Evolutionary conservation across 2,888 invertebrate genomes (phyloP).

Genomic region (Drosophila mimetica): DNA sequence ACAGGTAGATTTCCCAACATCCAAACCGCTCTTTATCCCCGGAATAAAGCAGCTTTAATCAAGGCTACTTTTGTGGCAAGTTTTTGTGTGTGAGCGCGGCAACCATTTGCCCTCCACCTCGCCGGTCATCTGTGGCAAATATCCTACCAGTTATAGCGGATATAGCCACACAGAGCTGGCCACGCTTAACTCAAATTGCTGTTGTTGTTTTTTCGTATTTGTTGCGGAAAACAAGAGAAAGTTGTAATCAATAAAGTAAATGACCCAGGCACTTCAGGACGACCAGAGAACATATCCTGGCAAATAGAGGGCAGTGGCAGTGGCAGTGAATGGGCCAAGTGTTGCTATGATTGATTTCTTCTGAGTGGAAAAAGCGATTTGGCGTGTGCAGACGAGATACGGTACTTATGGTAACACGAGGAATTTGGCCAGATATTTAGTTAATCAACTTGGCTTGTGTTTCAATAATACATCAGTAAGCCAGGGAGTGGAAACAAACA

Average conservation of each 20-base stretch:
- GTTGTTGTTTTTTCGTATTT: constrained; percentile 23
- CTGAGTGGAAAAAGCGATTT: constrained; percentile 28
- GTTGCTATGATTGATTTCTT: constrained; percentile 46
- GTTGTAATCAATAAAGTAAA: constrained; percentile 76
- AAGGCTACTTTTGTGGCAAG: constrained; percentile 51
- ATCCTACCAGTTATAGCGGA: constrained; percentile 41
- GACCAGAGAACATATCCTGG: constrained; percentile 31
- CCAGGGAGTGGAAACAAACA: neutral
- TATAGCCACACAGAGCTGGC: constrained; percentile 21
- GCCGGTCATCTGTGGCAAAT: constrained; percentile 1
- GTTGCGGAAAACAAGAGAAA: constrained; percentile 43
- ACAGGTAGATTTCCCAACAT: neutral
- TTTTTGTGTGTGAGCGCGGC: constrained; percentile 15
- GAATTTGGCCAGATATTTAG: constrained; percentile 19
- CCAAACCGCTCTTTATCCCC: neutral
- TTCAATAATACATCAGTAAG: neutral
- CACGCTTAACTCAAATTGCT: constrained; percentile 37
- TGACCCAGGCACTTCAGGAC: constrained; percentile 61
- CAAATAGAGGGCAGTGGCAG: constrained; percentile 19
- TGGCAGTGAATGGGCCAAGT: constrained; percentile 33
- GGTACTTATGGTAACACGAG: constrained; percentile 25
- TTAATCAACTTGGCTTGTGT: constrained; percentile 19
- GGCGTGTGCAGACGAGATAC: constrained; percentile 18
- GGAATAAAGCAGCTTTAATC: constrained; percentile 53
- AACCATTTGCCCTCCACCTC: constrained; percentile 5